Evolutionary conservation across 2,888 invertebrate genomes (phyloP), one percentile per base, ranked within the genome.

Genomic region (Phymatocera aterrima): DNA sequence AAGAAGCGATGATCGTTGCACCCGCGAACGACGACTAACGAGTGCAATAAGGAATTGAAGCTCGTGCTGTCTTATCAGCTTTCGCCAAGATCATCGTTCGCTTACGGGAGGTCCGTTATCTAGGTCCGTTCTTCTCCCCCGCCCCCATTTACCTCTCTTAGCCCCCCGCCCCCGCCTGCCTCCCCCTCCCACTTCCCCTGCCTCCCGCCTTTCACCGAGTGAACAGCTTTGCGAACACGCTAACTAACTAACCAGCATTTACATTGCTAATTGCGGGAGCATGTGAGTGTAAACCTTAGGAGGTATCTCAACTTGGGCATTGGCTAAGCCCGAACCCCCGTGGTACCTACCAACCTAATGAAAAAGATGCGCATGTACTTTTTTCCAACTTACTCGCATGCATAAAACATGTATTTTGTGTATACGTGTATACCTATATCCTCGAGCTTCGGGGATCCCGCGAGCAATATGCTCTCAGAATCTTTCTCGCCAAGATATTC

Each of bases 231-330:
- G 83, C 87, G 85, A 88, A 88, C 88, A 90, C 87, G 89, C 89
- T 86, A 88, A 88, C 88, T 88, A 89, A 90, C 89, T 88, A 89
- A 89, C 88, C 86, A 84, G 85, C 88, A 90, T 90, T 90, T 90
- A 89, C 90, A 90, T 90, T 90, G 90, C 90, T 90, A 90, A 90
- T 90, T 90, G 89, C 87, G 82, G 84, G 84, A 83, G 83, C 87
- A 86, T 86, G 86, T 83, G 86, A 88, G 83, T 87, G 87, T 88
- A 87, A 88, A 68, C 51, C 54, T 34, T 75, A 40, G 34, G n/a
- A 75, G 57, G 60, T 60, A 40, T 68, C 68, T 68, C 68, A 68
- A 43, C 68, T 40, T 24, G n/a, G n/a, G 46, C 68, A 40, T 57
- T 57, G 57, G 57, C 57, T 57, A 64, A 64, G 24, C 61, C n/a